Percentiles rank a stretch among this genome's conserved stretches.
These are phyloP conservation scores for Hypotaenidia okinawae DNA, from an alignment of 2,797 vertebrate species.

Conservation along the genomic window DNA sequence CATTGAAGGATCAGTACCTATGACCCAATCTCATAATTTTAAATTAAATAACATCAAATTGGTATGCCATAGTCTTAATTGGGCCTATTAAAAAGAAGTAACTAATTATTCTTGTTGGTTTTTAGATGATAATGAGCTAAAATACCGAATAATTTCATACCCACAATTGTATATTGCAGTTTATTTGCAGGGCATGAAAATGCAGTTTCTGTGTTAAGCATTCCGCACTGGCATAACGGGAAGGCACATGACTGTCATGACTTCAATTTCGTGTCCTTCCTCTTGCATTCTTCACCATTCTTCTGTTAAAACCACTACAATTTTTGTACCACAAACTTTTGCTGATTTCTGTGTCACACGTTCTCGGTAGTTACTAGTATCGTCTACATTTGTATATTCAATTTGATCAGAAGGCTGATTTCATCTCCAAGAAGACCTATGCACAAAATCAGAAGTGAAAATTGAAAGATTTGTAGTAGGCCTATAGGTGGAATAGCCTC, in stretches of 20 bases:
- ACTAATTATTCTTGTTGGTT: background rate
- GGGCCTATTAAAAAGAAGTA: background rate
- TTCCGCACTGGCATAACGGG: slow-evolving; percentile 8
- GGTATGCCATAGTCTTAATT: background rate
- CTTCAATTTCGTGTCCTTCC: background rate
- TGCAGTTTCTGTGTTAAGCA: slow-evolving; percentile 21
- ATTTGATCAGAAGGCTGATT: background rate
- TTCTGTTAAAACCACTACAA: background rate
- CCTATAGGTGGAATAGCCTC: background rate
- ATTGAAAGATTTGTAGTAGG: background rate
- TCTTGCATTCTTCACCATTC: background rate
- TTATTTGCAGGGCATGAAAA: slow-evolving; percentile 1
- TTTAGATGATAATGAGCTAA: slow-evolving; percentile 28
- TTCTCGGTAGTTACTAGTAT: background rate
- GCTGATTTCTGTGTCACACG: background rate
- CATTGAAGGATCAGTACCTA: background rate
- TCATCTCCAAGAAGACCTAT: background rate
- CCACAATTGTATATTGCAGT: background rate
- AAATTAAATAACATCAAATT: background rate
- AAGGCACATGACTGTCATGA: slow-evolving; percentile 11
- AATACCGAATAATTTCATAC: slow-evolving; percentile 27
- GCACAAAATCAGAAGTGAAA: background rate
- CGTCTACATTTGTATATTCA: background rate
- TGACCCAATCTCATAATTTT: background rate
- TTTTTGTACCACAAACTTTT: background rate